Conservation (phyloP, 2,797 vertebrate species). For the Glyptemys insculpta region DNA sequence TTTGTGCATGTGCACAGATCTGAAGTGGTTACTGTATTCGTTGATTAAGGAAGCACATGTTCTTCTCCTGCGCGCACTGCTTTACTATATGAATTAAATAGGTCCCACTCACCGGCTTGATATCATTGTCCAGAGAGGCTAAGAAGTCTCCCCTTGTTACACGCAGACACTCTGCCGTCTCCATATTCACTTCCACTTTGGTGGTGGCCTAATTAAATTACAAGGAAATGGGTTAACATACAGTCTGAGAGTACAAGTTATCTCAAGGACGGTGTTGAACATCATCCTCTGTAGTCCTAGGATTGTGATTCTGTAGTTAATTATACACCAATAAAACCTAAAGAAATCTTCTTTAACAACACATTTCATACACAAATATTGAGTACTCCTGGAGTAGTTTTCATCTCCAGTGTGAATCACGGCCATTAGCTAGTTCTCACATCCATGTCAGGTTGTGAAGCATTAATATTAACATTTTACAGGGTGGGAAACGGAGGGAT, state of each 20-base stretch:
- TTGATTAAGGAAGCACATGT: background rate
- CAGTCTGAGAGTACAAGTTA: rapidly evolving
- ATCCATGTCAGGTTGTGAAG: background rate
- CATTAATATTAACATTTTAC: rapidly evolving
- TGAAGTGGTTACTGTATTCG: rapidly evolving
- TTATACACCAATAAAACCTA: no score
- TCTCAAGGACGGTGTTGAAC: no score
- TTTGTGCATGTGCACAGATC: background rate
- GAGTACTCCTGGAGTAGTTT: background rate
- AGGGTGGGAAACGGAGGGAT: background rate
- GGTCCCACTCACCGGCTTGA: constrained; percentile 91
- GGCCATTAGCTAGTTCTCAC: rapidly evolving
- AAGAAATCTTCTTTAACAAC: rapidly evolving
- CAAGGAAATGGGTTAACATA: background rate
- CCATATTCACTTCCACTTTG: constrained; percentile 94
- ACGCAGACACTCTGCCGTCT: constrained; percentile 91
- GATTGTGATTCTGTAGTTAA: no score
- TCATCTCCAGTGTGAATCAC: background rate
- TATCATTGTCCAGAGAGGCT: constrained; percentile 93
- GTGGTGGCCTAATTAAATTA: constrained; percentile 85
- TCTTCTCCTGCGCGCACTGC: background rate
- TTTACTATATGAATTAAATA: background rate
- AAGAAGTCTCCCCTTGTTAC: constrained; percentile 92
- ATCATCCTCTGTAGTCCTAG: no score
- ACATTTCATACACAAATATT: background rate